Percentiles rank a stretch among this genome's conserved stretches.
Conservation (phyloP, 2,797 vertebrate genomes). For the Sebastes variabilis region DNA sequence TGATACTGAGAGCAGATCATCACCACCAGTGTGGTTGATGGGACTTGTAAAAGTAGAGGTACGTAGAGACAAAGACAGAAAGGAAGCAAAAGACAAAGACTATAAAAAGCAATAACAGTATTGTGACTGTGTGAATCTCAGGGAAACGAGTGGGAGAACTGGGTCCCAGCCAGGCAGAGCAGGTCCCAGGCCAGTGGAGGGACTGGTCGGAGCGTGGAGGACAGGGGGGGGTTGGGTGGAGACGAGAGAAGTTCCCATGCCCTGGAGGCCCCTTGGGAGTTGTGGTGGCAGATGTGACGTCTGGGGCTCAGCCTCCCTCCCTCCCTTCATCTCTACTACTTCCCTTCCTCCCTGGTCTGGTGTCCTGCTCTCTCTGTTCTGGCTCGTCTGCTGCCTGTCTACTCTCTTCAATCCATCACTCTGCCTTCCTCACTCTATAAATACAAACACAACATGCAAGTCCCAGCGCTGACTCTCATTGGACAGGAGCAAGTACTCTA, state of each 20-base stretch:
- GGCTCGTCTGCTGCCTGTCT: constrained; percentile 41
- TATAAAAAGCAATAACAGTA: constrained; percentile 2
- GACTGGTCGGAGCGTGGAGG: constrained; percentile 23
- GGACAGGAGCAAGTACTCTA: not conserved
- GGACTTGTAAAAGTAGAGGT: not conserved
- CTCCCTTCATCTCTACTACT: constrained; percentile 44
- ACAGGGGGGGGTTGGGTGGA: constrained; percentile 34
- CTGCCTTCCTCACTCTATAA: constrained; percentile 19
- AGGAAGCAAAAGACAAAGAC: not conserved
- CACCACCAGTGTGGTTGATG: not conserved
- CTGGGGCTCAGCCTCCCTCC: constrained; percentile 54
- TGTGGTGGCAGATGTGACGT: constrained; percentile 83
- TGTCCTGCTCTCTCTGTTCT: constrained; percentile 29
- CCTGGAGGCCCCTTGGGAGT: constrained; percentile 77
- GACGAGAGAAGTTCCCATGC: constrained; percentile 80
- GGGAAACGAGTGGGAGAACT: constrained; percentile 45
- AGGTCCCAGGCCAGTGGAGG: constrained; percentile 53
- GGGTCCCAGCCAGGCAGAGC: constrained; percentile 12
- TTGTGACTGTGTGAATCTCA: constrained; percentile 1
- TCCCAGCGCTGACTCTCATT: constrained; percentile 5
- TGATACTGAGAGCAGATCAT: not conserved
- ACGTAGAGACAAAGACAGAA: not conserved
- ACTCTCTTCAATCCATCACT: constrained; percentile 58
- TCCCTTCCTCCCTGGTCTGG: constrained; percentile 52
- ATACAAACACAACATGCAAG: constrained; percentile 24